Evolutionary conservation across 2,888 invertebrate genomes (phyloP), one percentile per base, ranked within the genome.

Genomic region (Chrysopilus asiliformis): DNA sequence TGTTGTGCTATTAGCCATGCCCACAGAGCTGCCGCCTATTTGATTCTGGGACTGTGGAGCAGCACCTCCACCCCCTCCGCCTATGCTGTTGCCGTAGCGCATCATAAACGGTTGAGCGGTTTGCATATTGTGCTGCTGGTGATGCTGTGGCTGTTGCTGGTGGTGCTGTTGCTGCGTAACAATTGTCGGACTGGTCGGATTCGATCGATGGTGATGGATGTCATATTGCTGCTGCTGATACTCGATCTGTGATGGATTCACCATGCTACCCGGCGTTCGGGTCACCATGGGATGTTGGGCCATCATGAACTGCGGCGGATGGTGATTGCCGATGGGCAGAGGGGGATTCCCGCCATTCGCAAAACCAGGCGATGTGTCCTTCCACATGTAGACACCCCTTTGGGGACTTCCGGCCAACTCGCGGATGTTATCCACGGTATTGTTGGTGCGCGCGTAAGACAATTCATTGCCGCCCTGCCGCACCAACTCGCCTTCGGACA

Each of bases 401-500:
- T 87, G 87, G 33, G 87, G 87, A 34, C 84, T 84, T 31, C 86
- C 82, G 29, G 87, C 89, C 52, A 89, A 68, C 60, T 89, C 89
- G 44, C 87, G 73, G 53, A 87, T 85, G 64, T 86, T 86, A 64
- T 84, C 85, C 45, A 81, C 83, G 37, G 80, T 80, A 60, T 78
- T 80, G 64, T 76, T 82, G 45, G 75, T 73, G 42, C 78, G 67
- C 2, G 77, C 70, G 53, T 77, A 77, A 3, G 71, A 67, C 41
- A 78, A 68, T 50, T 76, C 77, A 32, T 47, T 52, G 30, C 48
- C 47, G 39, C 70, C 70, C 51, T 76, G 75, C 47, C 83, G 71
- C 49, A 81, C 74, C 54, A 84, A 65, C 69, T 87, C 81, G 48
- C 87, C 77, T 68, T 89, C 78, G 47, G 81, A 80, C 56, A 87